These are phyloP conservation scores for Drosophila burlai DNA, from an alignment of 1,140 invertebrate species.

Conservation along the genomic window DNA sequence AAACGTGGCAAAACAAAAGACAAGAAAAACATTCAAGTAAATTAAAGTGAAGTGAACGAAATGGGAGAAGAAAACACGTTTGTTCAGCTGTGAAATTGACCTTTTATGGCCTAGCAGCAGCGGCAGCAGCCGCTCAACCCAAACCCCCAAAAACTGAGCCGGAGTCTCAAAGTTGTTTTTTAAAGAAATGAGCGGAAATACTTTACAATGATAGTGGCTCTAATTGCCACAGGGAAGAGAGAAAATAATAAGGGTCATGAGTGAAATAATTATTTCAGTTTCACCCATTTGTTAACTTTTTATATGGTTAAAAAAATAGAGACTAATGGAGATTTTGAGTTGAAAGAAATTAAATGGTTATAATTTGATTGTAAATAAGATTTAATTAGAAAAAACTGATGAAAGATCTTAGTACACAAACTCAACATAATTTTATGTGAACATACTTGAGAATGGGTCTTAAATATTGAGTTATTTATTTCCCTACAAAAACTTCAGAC, in stretches of 20 bases:
- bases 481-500: too few species aligned
- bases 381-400: neutral
- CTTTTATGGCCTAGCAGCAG: constrained; percentile 65
- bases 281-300: constrained; percentile 20
- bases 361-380: neutral
- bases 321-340: neutral
- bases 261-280: constrained; percentile 31
- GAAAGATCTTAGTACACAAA: neutral
- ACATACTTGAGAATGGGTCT: too few species aligned
- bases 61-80: constrained; percentile 63
- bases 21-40: constrained; percentile 34
- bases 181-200: constrained; percentile 71
- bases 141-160: constrained; percentile 32
- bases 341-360: neutral
- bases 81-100: constrained; percentile 80
- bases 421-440: too few species aligned
- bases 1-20: constrained; percentile 62
- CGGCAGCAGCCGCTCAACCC: constrained; percentile 14
- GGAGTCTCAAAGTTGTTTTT: constrained; percentile 23
- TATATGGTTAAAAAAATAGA: too few species aligned
- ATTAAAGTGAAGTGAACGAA: constrained; percentile 47
- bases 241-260: constrained; percentile 42
- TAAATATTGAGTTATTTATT: too few species aligned
- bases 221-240: constrained; percentile 39
- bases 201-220: constrained; percentile 59